These are phyloP conservation scores for Lithophane leautieri DNA, from an alignment of 2,888 invertebrate genomes.

Conservation along the genomic window DNA sequence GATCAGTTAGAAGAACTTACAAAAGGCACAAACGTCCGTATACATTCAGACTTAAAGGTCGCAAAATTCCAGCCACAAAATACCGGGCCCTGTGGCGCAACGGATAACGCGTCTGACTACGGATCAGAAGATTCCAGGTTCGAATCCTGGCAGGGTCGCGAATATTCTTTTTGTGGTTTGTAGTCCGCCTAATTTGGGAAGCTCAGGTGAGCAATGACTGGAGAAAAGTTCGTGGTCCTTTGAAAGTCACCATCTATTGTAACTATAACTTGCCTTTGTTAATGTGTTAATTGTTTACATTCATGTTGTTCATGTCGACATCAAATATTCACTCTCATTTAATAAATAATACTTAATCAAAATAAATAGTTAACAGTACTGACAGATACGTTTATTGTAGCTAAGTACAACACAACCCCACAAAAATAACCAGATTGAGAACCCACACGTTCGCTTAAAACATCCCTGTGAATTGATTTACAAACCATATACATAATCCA, in stretches of 20 bases:
- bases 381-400: background rate
- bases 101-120: constrained; percentile 91
- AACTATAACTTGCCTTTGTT: background rate
- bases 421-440: constrained; percentile 38
- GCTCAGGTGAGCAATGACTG: background rate
- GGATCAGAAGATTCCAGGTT: constrained; percentile 92
- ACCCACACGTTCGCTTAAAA: constrained; percentile 50
- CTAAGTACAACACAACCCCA: background rate
- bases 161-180: background rate
- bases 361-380: background rate
- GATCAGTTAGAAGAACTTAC: background rate
- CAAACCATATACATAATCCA: constrained; percentile 68
- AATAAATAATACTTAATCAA: background rate
- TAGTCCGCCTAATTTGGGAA: background rate
- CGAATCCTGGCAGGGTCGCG: constrained; percentile 91
- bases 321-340: background rate
- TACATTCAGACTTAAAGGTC: constrained; percentile 91
- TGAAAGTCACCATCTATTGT: background rate
- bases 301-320: background rate
- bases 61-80: constrained; percentile 92
- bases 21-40: background rate
- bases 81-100: constrained; percentile 91
- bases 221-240: background rate
- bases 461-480: constrained; percentile 58
- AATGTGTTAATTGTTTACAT: background rate